Conservation (phyloP, 2,113 vertebrate genomes). For the Dasyurus viverrinus region DNA sequence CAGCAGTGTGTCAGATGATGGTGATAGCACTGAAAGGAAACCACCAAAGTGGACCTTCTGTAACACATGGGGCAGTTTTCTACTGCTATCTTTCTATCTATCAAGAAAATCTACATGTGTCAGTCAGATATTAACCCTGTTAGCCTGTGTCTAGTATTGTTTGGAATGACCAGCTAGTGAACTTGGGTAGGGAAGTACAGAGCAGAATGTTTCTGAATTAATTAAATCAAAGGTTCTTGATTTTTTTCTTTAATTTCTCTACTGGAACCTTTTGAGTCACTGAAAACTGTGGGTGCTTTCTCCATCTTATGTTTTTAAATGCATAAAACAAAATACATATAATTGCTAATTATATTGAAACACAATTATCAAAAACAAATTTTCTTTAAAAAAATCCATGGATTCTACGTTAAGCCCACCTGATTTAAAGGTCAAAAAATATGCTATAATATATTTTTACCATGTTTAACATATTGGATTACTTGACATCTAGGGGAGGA, state of each 20-base stretch:
- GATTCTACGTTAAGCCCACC: background rate
- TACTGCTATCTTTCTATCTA: constrained; percentile 64
- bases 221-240: background rate
- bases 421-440: background rate
- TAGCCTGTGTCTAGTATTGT: constrained; percentile 59
- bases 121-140: constrained; percentile 65
- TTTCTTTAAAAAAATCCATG: background rate
- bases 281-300: background rate
- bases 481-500: no score
- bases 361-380: background rate
- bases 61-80: constrained; percentile 49
- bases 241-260: background rate
- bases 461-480: no score
- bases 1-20: constrained; percentile 27
- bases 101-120: constrained; percentile 64
- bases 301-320: background rate
- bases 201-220: constrained; percentile 8
- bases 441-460: background rate
- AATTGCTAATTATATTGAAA: background rate
- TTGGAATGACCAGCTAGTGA: constrained; percentile 37
- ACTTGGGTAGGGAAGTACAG: constrained; percentile 28
- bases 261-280: background rate
- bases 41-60: constrained; percentile 54
- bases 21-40: constrained; percentile 50
- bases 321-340: background rate